Conservation (phyloP, 2,797 vertebrate genomes). For the Diplodus puntazzo region DNA sequence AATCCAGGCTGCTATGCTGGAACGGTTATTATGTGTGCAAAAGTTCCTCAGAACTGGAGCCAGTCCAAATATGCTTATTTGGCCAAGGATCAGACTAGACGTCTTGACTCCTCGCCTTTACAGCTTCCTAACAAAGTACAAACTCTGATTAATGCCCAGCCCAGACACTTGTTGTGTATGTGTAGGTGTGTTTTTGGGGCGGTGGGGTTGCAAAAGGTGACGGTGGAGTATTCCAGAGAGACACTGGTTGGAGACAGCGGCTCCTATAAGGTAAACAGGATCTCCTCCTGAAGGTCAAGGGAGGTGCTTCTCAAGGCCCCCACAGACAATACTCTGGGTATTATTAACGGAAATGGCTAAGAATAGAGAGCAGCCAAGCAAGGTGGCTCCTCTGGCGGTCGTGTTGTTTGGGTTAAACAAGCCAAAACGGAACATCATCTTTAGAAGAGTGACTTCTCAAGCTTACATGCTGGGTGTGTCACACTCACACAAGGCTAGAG, state of each 20-base stretch:
- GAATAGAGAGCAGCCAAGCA: slow-evolving; percentile 86
- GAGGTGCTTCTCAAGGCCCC: slow-evolving; percentile 85
- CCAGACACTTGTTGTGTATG: slow-evolving; percentile 57
- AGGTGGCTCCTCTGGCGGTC: slow-evolving; percentile 78
- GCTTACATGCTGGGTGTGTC: slow-evolving; percentile 72
- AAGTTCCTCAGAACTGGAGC: slow-evolving; percentile 54
- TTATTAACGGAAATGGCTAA: slow-evolving; percentile 88
- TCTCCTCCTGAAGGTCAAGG: slow-evolving; percentile 84
- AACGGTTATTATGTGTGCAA: slow-evolving; percentile 32
- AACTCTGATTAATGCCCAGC: slow-evolving; percentile 74
- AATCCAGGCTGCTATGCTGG: background rate
- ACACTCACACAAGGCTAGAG: slow-evolving; percentile 41
- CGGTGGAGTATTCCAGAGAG: slow-evolving; percentile 78
- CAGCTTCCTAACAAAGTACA: slow-evolving; percentile 79
- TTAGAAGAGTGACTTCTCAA: slow-evolving; percentile 69
- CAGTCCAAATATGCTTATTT: slow-evolving; percentile 56
- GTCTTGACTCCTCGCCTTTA: slow-evolving; percentile 59
- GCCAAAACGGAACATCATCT: slow-evolving; percentile 83
- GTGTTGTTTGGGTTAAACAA: slow-evolving; percentile 80
- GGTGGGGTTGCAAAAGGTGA: slow-evolving; percentile 74
- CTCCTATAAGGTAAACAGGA: slow-evolving; percentile 87
- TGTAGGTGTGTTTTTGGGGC: slow-evolving; percentile 44
- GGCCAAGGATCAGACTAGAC: slow-evolving; percentile 61
- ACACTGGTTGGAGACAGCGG: slow-evolving; percentile 84
- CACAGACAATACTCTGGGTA: slow-evolving; percentile 87